These are phyloP conservation scores for Emys orbicularis DNA, from an alignment of 2,797 vertebrate species.

Conservation along the genomic window DNA sequence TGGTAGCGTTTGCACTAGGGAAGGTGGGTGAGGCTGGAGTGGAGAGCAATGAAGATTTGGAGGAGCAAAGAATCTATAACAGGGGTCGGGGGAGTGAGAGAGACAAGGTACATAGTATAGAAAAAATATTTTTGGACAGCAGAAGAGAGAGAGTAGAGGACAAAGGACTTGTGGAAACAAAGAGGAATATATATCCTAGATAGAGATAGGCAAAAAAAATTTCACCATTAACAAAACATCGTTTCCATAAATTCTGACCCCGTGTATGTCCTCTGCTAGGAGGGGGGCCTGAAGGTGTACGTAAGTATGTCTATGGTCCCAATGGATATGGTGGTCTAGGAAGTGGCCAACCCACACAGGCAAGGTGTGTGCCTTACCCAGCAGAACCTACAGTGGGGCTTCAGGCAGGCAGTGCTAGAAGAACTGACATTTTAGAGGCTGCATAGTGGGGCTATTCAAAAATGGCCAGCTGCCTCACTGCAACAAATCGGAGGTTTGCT, in stretches of 20 bases:
- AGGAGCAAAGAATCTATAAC: not conserved
- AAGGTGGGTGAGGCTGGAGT: not conserved
- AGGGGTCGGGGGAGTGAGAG: not conserved
- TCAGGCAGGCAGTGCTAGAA: constrained; percentile 7
- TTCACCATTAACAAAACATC: not conserved
- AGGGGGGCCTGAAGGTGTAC: not conserved
- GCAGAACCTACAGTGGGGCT: not conserved
- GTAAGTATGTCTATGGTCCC: not conserved
- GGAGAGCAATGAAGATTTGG: not conserved
- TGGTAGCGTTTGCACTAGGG: not conserved
- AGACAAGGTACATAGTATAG: not conserved
- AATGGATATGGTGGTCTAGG: not conserved
- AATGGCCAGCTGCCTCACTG: constrained; percentile 25
- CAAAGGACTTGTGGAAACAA: not conserved
- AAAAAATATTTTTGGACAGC: not conserved
- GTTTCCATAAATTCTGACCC: not conserved
- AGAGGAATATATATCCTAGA: not conserved
- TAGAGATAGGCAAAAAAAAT: not conserved
- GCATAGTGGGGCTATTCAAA: not conserved
- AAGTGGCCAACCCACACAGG: not conserved
- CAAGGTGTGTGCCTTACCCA: not conserved
- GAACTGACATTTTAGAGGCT: constrained; percentile 3
- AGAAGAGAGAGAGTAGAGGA: not conserved
- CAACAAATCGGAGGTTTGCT: constrained; percentile 26
- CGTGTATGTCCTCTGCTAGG: not conserved